These are phyloP conservation scores for Lapara coniferarum DNA, from an alignment of 2,888 invertebrate genomes.

Conservation along the genomic window DNA sequence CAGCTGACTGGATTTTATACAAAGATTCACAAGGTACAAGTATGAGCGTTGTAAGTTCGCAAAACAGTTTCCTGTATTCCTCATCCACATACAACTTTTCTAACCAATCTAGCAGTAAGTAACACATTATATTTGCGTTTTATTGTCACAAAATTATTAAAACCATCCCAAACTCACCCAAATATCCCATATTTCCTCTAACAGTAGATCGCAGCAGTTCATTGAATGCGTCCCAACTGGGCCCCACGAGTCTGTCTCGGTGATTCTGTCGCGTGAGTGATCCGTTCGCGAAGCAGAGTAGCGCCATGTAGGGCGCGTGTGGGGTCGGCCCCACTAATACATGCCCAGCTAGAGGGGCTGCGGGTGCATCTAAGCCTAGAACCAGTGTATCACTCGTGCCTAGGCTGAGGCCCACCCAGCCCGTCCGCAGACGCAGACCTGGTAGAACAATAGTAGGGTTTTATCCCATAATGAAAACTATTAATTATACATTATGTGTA, in stretches of 20 bases:
- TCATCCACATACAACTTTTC: too few species aligned
- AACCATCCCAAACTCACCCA: slow-evolving; percentile 82
- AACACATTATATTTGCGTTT: too few species aligned
- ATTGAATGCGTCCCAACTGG: slow-evolving; percentile 93
- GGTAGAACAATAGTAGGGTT: not conserved
- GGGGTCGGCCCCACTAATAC: slow-evolving; percentile 94
- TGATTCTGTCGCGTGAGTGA: slow-evolving; percentile 95
- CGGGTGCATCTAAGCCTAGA: slow-evolving; percentile 88
- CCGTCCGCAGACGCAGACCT: slow-evolving; percentile 91
- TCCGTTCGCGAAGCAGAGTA: slow-evolving; percentile 97
- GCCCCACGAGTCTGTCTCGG: slow-evolving; percentile 87
- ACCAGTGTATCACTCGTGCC: slow-evolving; percentile 98
- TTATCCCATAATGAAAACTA: too few species aligned
- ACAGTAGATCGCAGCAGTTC: slow-evolving; percentile 92
- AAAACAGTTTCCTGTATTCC: too few species aligned
- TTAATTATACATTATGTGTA: too few species aligned
- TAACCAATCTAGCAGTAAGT: too few species aligned
- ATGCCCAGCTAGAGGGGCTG: slow-evolving; percentile 90
- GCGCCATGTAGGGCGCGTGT: slow-evolving; percentile 91
- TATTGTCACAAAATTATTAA: not conserved
- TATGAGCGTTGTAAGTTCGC: too few species aligned
- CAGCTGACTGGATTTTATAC: too few species aligned
- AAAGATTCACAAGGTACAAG: too few species aligned
- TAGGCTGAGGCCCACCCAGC: slow-evolving; percentile 93
- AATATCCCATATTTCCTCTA: slow-evolving; percentile 96